A percentile compares a stretch with the other conserved stretches of the same genome.
Evolutionary conservation across 2,888 invertebrate species (phyloP).

Genomic region (Poecilobothrus nobilitatus): DNA sequence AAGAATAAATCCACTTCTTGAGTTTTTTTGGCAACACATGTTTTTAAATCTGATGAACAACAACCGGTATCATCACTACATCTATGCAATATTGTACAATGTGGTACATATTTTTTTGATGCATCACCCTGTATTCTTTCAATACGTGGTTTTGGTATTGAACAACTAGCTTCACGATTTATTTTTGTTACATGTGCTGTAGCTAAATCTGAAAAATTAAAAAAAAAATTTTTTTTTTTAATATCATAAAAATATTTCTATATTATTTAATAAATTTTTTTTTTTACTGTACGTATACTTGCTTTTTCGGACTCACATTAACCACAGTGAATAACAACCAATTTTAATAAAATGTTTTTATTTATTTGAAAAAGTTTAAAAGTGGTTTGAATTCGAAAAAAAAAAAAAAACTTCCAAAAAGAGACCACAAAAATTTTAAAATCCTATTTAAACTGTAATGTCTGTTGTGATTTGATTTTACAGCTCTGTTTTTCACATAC

Average conservation of each 20-base stretch:
- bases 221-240: background rate
- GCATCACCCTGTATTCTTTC: constrained; percentile 54
- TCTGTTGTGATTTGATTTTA: too few species aligned
- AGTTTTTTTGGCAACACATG: constrained; percentile 69
- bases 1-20: constrained; percentile 66
- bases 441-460: too few species aligned
- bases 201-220: constrained; percentile 32
- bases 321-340: too few species aligned
- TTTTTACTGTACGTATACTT: background rate
- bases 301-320: background rate
- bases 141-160: constrained; percentile 61
- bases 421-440: too few species aligned
- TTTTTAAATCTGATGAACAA: constrained; percentile 61
- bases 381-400: too few species aligned
- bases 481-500: too few species aligned
- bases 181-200: constrained; percentile 35
- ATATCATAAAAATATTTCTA: background rate
- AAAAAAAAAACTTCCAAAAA: too few species aligned
- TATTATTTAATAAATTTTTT: too few species aligned
- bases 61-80: constrained; percentile 85
- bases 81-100: constrained; percentile 75
- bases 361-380: too few species aligned
- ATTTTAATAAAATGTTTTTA: too few species aligned
- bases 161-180: constrained; percentile 33
- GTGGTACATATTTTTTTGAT: constrained; percentile 70